Evolutionary conservation across 92 coral and sea anemone genomes (phyloP).

Genomic region (Palythoa grandiflora): DNA sequence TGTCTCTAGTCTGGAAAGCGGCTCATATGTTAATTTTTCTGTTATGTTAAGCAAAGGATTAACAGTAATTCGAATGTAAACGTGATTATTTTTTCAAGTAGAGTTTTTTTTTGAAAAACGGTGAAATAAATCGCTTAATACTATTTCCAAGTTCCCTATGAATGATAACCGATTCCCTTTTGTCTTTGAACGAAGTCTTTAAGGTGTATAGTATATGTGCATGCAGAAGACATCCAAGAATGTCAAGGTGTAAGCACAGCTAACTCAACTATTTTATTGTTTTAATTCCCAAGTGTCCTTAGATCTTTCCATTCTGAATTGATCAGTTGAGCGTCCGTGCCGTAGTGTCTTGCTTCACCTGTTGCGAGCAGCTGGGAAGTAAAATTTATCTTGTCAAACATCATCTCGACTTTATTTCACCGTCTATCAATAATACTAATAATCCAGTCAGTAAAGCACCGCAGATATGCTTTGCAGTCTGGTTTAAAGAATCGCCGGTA

Average conservation of each 20-base stretch:
- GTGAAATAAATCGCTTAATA: not conserved
- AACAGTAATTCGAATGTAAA: not conserved
- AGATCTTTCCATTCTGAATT: not conserved
- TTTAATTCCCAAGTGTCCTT: slow-evolving; percentile 27
- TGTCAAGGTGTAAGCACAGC: not conserved
- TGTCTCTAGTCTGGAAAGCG: not conserved
- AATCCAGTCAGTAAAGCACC: no score
- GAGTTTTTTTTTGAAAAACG: not conserved
- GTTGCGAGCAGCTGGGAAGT: not conserved
- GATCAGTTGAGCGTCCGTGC: not conserved
- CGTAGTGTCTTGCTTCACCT: not conserved
- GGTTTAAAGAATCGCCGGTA: not conserved
- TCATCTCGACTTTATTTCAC: no score
- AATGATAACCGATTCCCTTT: not conserved
- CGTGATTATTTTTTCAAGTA: not conserved
- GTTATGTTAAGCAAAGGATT: not conserved
- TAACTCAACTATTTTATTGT: not conserved
- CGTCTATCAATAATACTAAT: no score
- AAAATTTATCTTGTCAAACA: no score
- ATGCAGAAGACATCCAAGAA: not conserved
- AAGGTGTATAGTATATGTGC: not conserved
- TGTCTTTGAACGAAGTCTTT: not conserved
- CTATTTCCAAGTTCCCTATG: not conserved
- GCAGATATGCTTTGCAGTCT: not conserved
- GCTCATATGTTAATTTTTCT: not conserved